Percentiles rank a stretch among this genome's conserved stretches.
Evolutionary conservation across 1,140 invertebrate species (phyloP).

Genomic region (Andricus grossulariae): DNA sequence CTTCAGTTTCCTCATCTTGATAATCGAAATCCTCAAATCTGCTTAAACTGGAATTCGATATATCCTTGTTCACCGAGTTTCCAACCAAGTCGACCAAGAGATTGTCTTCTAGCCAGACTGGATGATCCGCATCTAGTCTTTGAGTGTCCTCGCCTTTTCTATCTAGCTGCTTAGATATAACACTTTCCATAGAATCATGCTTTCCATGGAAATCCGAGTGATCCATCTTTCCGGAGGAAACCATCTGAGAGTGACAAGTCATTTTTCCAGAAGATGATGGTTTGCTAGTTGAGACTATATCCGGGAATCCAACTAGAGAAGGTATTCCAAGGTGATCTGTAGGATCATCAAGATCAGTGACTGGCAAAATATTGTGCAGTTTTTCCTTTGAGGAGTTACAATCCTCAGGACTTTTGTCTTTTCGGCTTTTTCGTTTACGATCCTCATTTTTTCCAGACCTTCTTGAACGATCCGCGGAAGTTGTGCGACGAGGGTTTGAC

Average conservation of each 20-base stretch:
- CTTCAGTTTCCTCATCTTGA: slow-evolving; percentile 78
- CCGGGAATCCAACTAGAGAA: slow-evolving; percentile 70
- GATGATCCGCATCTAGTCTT: slow-evolving; percentile 58
- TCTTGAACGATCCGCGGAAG: slow-evolving; percentile 61
- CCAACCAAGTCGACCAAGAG: slow-evolving; percentile 63
- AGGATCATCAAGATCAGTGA: slow-evolving; percentile 68
- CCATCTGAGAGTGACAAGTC: slow-evolving; percentile 36
- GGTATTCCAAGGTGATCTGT: slow-evolving; percentile 69
- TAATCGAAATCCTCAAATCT: slow-evolving; percentile 66
- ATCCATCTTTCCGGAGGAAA: slow-evolving; percentile 44
- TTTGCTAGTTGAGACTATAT: slow-evolving; percentile 65
- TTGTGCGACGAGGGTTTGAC: slow-evolving; percentile 69
- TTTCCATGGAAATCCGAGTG: slow-evolving; percentile 49
- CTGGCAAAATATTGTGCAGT: slow-evolving; percentile 60
- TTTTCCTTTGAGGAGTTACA: slow-evolving; percentile 59
- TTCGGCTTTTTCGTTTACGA: slow-evolving; percentile 53
- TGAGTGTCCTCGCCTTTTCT: slow-evolving; percentile 60
- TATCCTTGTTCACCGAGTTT: slow-evolving; percentile 60
- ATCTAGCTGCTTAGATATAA: slow-evolving; percentile 45
- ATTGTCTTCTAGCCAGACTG: slow-evolving; percentile 66
- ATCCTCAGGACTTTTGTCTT: slow-evolving; percentile 59
- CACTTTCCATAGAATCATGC: slow-evolving; percentile 46
- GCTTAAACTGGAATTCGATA: slow-evolving; percentile 42
- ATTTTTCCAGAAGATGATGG: slow-evolving; percentile 43
- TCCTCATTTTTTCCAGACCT: slow-evolving; percentile 73